Percentiles rank a stretch among this genome's conserved stretches.
Conservation (phyloP, 2,113 vertebrate species). For the Bubo blakistoni region DNA sequence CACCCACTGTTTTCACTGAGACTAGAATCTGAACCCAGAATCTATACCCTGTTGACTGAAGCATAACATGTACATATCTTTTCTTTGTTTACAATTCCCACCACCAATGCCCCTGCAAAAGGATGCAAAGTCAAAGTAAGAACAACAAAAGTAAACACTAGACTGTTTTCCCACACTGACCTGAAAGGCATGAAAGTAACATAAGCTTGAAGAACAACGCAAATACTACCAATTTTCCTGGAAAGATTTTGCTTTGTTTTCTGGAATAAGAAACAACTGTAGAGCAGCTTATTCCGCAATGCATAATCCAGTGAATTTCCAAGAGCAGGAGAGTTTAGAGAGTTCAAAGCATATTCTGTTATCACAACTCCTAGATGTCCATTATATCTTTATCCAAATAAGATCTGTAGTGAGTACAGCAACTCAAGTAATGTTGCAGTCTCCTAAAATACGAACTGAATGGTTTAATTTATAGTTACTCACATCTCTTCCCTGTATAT, state of each 20-base stretch:
- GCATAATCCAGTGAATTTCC: background rate
- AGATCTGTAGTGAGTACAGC: background rate
- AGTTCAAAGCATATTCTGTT: background rate
- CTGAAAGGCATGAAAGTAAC: background rate
- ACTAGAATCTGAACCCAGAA: background rate
- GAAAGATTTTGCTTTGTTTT: background rate
- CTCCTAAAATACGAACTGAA: background rate
- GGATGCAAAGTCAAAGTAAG: background rate
- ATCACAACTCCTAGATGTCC: background rate
- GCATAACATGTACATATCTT: background rate
- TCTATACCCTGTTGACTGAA: background rate
- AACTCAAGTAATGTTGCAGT: background rate
- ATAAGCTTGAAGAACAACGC: background rate
- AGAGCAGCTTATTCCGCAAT: background rate
- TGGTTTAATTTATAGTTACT: background rate
- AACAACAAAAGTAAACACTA: background rate
- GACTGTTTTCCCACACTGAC: background rate
- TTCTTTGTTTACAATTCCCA: constrained; percentile 8
- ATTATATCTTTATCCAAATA: background rate
- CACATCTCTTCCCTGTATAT: background rate
- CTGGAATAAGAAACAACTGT: background rate
- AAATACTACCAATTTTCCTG: background rate
- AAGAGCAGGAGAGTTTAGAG: background rate
- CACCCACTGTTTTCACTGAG: background rate
- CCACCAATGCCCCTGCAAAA: background rate